Evolutionary conservation across 2,888 invertebrate genomes (phyloP).

Genomic region (Drosophila infuscata): DNA sequence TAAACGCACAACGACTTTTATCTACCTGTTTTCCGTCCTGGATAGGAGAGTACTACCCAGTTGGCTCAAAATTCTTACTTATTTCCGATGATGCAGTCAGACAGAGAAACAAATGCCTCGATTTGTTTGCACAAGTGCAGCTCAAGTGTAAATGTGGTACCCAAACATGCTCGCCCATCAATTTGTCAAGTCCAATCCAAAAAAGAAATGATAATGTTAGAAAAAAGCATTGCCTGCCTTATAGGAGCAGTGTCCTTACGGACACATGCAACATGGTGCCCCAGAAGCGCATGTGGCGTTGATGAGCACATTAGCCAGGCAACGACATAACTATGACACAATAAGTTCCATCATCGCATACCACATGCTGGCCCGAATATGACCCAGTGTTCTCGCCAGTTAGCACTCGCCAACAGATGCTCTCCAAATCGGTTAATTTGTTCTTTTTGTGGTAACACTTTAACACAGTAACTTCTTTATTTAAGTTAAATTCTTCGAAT

Average conservation of each 20-base stretch:
- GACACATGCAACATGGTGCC: slow-evolving; percentile 6
- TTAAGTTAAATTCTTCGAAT: not conserved
- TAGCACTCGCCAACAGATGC: not conserved
- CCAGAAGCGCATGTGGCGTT: slow-evolving; percentile 14
- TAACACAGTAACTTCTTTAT: not conserved
- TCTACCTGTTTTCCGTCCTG: not conserved
- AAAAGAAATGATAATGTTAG: not conserved
- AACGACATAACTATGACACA: slow-evolving; percentile 33
- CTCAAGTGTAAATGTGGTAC: slow-evolving; percentile 46
- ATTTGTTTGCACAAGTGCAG: slow-evolving; percentile 39
- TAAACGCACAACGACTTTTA: not conserved
- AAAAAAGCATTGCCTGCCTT: slow-evolving; percentile 18
- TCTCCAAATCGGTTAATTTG: not conserved
- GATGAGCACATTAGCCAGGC: slow-evolving; percentile 45
- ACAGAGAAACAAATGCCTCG: not conserved
- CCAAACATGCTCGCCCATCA: slow-evolving; percentile 38
- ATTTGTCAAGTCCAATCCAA: slow-evolving; percentile 35
- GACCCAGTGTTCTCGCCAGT: not conserved
- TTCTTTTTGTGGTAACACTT: not conserved
- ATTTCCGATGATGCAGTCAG: not conserved
- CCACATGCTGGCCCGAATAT: not conserved
- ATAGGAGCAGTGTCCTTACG: slow-evolving; percentile 9
- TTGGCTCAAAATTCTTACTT: not conserved
- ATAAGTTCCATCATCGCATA: slow-evolving; percentile 30
- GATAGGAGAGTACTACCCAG: not conserved